phyloP scores from a whole-genome alignment of 2,888 invertebrate species.

The Drosophila conformis region DNA sequence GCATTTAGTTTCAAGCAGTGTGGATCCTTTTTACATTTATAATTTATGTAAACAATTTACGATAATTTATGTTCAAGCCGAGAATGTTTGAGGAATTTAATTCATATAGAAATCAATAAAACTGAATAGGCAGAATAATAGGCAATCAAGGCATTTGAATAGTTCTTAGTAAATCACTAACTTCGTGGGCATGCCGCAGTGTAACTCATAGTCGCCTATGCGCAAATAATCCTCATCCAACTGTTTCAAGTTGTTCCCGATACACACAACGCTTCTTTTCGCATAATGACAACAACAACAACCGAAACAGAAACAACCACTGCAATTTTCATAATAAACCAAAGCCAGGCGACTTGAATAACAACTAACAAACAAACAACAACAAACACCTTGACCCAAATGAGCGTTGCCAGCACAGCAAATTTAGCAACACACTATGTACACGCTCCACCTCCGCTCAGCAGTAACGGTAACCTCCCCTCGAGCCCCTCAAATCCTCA shows the following conservation, averaged over 20 bases:
- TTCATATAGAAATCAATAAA: no score
- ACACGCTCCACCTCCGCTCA: background rate
- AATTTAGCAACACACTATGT: conserved; percentile 30
- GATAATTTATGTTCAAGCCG: background rate
- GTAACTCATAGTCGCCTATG: background rate
- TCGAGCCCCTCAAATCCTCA: conserved; percentile 12
- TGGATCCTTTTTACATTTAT: background rate
- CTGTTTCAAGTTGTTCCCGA: conserved; percentile 58
- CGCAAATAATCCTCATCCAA: background rate
- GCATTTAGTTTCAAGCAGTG: background rate
- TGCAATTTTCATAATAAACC: conserved; percentile 76
- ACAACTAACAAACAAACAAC: conserved; percentile 41
- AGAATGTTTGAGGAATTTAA: background rate
- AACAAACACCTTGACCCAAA: conserved; percentile 76
- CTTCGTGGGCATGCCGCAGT: background rate
- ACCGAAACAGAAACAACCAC: conserved; percentile 27
- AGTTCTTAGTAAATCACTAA: background rate
- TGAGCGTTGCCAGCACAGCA: conserved; percentile 60
- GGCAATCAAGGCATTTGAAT: background rate
- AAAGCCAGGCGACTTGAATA: conserved; percentile 48
- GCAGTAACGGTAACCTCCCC: background rate
- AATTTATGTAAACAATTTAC: background rate
- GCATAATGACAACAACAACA: conserved; percentile 64
- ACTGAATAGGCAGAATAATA: background rate
- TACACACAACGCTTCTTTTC: conserved; percentile 51